Evolutionary conservation across 2,888 invertebrate genomes (phyloP).

Genomic region (Molorchus minor): DNA sequence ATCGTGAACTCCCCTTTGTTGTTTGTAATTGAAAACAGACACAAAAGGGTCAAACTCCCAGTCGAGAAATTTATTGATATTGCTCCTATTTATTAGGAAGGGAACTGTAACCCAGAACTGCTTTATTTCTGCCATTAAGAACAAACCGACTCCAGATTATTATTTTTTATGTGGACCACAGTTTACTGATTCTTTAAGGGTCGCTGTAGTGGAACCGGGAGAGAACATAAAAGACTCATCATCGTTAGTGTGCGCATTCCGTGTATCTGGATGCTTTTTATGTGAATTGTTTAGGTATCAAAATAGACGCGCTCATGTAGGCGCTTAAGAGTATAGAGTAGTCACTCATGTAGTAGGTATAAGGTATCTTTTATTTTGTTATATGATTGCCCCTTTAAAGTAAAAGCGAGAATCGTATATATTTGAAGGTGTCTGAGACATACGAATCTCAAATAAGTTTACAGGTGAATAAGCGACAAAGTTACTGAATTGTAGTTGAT

Average conservation of each 20-base stretch:
- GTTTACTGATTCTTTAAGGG: background rate
- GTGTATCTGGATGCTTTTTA: background rate
- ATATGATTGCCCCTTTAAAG: no score
- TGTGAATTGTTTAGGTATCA: background rate
- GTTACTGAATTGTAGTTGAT: no score
- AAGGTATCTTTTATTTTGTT: no score
- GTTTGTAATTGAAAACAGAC: conserved; percentile 2
- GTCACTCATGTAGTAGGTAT: no score
- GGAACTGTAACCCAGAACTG: background rate
- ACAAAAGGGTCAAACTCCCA: background rate
- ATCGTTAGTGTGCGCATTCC: background rate
- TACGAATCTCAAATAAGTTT: no score
- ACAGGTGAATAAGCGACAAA: no score
- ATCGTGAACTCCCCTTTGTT: background rate
- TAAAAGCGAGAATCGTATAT: no score
- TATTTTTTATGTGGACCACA: background rate
- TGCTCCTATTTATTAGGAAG: background rate
- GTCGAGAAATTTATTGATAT: background rate
- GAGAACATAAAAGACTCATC: background rate
- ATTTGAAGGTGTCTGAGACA: no score
- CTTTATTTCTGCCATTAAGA: conserved; percentile 1
- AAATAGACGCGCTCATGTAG: background rate
- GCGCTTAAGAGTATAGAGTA: no score
- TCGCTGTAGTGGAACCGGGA: background rate
- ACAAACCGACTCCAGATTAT: background rate